These are phyloP conservation scores for Acanthosepion lycidas DNA, from an alignment of 2,888 invertebrate species.

Conservation along the genomic window DNA sequence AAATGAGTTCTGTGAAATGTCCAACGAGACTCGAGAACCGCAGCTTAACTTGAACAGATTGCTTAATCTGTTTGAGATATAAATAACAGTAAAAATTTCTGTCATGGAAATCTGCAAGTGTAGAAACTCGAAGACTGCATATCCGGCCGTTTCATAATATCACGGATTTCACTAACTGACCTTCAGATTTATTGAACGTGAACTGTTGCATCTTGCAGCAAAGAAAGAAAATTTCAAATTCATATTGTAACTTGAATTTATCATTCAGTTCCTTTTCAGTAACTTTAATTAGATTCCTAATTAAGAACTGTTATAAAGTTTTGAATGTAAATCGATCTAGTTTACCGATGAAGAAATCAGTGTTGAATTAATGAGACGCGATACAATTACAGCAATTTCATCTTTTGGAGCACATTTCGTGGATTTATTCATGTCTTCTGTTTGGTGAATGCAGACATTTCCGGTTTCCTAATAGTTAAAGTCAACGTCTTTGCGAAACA, in stretches of 20 bases:
- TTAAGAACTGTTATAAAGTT: not conserved
- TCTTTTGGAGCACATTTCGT: not conserved
- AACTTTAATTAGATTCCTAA: not conserved
- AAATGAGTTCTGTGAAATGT: too few species aligned
- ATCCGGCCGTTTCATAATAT: not conserved
- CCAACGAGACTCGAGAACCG: too few species aligned
- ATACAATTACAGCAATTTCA: not conserved
- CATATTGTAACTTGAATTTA: not conserved
- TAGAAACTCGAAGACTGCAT: not conserved
- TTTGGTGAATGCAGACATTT: too few species aligned
- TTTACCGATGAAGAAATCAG: not conserved
- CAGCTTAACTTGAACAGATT: too few species aligned
- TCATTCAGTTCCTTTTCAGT: not conserved
- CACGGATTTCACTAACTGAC: not conserved
- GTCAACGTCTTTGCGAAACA: too few species aligned
- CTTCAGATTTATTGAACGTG: not conserved
- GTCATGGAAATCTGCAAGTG: not conserved
- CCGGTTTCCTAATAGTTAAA: too few species aligned
- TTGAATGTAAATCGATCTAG: not conserved
- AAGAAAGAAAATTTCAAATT: not conserved
- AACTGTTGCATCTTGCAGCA: not conserved
- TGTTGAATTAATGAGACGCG: not conserved
- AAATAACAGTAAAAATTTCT: not conserved
- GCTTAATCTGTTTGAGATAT: too few species aligned
- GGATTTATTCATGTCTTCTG: too few species aligned